Evolutionary conservation across 2,797 vertebrate genomes (phyloP).

Genomic region (Myotis pilosus): DNA sequence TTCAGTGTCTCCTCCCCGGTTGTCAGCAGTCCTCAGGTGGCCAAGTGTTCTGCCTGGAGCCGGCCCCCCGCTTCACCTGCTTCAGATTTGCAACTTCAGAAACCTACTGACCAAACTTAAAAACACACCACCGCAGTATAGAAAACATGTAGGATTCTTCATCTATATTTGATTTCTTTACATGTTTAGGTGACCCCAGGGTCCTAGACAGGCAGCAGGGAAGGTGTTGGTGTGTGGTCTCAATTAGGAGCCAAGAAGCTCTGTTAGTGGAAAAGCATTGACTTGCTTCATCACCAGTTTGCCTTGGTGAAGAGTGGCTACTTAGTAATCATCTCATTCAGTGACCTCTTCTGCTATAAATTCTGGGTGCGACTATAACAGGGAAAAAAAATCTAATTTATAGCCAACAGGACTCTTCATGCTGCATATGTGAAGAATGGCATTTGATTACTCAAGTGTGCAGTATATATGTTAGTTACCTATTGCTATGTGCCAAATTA

Average conservation of each 20-base stretch:
- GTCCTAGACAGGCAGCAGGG: not conserved
- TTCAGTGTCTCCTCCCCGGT: not conserved
- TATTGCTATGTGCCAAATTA: not conserved
- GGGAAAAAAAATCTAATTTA: not conserved
- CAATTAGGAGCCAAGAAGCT: constrained; percentile 14
- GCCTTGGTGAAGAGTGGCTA: not conserved
- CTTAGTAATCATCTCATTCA: not conserved
- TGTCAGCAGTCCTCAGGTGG: not conserved
- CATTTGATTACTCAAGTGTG: not conserved
- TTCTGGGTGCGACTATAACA: not conserved
- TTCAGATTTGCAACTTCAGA: not conserved
- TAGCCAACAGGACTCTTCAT: not conserved
- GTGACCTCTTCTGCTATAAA: not conserved
- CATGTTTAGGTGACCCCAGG: not conserved
- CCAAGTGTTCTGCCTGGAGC: not conserved
- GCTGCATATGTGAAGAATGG: not conserved
- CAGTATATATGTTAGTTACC: not conserved
- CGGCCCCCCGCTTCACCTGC: not conserved
- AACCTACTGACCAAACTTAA: not conserved
- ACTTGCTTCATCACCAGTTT: not conserved
- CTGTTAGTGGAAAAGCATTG: not conserved
- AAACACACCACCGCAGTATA: not conserved
- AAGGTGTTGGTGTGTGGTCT: not conserved
- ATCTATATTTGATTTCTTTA: not conserved
- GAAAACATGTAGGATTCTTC: not conserved